A percentile compares a stretch with the other conserved stretches of the same genome.
phyloP scores from a whole-genome alignment of 2,113 vertebrate species.

The Ciconia maguari region DNA sequence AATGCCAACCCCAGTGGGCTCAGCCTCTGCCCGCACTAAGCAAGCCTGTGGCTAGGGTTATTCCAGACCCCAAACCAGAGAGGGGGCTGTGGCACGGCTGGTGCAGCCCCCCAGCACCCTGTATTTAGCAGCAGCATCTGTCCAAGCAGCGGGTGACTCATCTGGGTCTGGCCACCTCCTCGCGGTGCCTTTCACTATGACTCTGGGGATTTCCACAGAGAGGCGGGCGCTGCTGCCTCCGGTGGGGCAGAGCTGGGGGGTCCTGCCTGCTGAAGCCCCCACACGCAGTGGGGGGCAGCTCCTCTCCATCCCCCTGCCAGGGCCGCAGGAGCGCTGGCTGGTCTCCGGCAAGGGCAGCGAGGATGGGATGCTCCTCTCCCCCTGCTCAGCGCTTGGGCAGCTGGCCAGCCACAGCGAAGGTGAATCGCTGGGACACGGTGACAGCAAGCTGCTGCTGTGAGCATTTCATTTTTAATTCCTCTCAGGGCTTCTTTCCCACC shows the following conservation, averaged over 20 bases:
- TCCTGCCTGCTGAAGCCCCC: rapidly evolving
- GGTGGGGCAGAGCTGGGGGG: neutral
- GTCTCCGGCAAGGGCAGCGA: neutral
- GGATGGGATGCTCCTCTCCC: neutral
- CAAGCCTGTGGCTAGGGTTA: neutral
- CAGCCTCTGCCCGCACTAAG: neutral
- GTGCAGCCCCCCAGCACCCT: neutral
- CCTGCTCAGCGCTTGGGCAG: rapidly evolving
- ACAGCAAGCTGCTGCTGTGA: neutral
- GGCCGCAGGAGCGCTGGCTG: neutral
- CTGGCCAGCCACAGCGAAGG: neutral
- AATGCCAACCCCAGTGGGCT: neutral
- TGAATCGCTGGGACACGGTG: neutral
- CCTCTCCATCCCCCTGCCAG: neutral
- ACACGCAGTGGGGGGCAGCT: rapidly evolving
- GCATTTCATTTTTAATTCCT: constrained; percentile 30
- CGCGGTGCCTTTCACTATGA: neutral
- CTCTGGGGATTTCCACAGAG: neutral
- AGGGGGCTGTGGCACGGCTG: rapidly evolving
- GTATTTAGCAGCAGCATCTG: neutral
- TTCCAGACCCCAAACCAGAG: neutral
- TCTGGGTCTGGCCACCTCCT: neutral
- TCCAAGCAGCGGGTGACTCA: neutral
- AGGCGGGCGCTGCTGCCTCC: rapidly evolving
- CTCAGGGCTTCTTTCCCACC: neutral